Conservation (phyloP, 2,797 vertebrate species). For the Adrianichthys oophorus region DNA sequence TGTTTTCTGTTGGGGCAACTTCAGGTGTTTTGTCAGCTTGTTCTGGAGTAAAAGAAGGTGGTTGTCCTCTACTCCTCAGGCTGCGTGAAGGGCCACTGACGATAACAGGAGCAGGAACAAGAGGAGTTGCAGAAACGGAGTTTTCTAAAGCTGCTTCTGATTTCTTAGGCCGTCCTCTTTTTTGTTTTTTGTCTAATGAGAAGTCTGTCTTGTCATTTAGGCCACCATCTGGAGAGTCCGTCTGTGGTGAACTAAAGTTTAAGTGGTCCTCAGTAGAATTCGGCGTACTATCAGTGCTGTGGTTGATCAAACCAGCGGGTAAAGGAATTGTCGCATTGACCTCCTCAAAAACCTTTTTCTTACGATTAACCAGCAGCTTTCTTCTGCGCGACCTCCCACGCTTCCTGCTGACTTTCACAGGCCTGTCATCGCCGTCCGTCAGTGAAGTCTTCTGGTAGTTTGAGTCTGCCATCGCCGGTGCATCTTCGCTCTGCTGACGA, state of each 20-base stretch:
- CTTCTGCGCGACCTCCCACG: conserved; percentile 24
- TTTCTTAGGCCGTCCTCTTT: conserved; percentile 54
- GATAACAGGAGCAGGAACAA: not conserved
- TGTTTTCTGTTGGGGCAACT: not conserved
- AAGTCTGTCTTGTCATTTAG: conserved; percentile 13
- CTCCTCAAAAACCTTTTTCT: conserved; percentile 17
- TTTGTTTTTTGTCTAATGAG: conserved; percentile 29
- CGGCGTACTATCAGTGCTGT: conserved; percentile 20
- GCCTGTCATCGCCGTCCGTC: conserved; percentile 29
- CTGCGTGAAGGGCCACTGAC: conserved; percentile 16
- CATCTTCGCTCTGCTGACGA: conserved; percentile 6
- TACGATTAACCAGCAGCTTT: conserved; percentile 3
- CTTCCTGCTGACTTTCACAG: not conserved
- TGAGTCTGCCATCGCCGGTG: conserved; percentile 16
- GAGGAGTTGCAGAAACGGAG: not conserved
- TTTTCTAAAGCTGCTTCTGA: not conserved
- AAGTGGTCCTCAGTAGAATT: conserved; percentile 3
- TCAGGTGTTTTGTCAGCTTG: conserved; percentile 10
- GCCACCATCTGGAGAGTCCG: conserved; percentile 2
- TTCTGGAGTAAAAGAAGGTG: not conserved
- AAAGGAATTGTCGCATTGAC: conserved; percentile 27
- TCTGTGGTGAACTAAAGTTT: conserved; percentile 15
- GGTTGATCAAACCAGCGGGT: conserved; percentile 25
- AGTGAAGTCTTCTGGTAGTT: conserved; percentile 6
- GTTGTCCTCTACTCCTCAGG: conserved; percentile 46